Evolutionary conservation across 2,797 vertebrate species (phyloP), one percentile per base, ranked within the genome.

Genomic region (Syngnathus rostellatus): DNA sequence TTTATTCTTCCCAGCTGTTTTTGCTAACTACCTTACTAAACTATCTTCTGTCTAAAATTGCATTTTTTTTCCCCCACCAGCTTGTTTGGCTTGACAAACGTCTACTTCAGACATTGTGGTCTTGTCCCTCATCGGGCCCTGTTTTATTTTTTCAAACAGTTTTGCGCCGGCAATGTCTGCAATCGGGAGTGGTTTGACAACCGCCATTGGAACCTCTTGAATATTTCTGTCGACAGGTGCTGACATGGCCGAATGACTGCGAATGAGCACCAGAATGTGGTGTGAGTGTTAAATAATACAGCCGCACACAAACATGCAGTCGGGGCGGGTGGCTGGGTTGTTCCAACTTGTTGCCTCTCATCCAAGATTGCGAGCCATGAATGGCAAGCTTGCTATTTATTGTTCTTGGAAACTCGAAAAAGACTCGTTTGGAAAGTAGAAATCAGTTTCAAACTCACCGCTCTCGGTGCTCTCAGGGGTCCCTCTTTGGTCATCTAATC

Each of bases 401-500:
- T 25, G 8, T 17, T 59, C 62, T 62, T 58, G 23, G 23, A 23
- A 23, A 23, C 23, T 23, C 23, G 23, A 37, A 66, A 41, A 19
- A 12, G 41, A 12, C 41, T 43, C 10, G 11, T 43, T 43, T 43
- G 8, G 19, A 31, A 25, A 31, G 39, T 9, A 43, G 1, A 5
- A 19, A 39, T 12, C 0, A 8, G 1, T 39, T 17, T 67, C 37
- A 75, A 62, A 72, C 90, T 89, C 83, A 95, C 94, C 94, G 43
- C 95, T 94, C 85, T 98, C 96, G 89, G 94, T 93, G 91, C 93
- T 85, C 81, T 91, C 89, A 1, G 86, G 78, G 0, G 88, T 87
- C 66, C 90, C 91, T 80, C 90, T 89, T 66, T 90, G 88, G 71
- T 95, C 92, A 51, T 98, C 96, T 87, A 98, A 86, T 74, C 94